These are phyloP conservation scores for Lithophane ornitopus DNA, from an alignment of 2,888 invertebrate genomes.

Conservation along the genomic window DNA sequence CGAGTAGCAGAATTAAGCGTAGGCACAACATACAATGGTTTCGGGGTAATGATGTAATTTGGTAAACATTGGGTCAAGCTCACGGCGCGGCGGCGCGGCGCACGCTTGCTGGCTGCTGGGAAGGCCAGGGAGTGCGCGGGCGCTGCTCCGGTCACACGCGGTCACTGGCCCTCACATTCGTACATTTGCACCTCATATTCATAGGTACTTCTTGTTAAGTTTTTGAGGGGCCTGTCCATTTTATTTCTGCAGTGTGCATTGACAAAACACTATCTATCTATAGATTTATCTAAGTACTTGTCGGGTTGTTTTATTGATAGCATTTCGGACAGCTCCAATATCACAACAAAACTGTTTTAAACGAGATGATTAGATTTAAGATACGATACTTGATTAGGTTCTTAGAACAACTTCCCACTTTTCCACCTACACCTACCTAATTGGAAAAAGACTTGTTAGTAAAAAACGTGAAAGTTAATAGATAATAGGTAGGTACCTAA, in stretches of 20 bases:
- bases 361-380: constrained; percentile 44
- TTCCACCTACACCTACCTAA: background rate
- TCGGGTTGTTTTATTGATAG: constrained; percentile 32
- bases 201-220: constrained; percentile 1
- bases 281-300: constrained; percentile 22
- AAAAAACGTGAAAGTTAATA: constrained; percentile 22
- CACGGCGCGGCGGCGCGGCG: constrained; percentile 18
- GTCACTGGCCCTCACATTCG: constrained; percentile 64
- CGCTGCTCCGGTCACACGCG: constrained; percentile 58
- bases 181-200: constrained; percentile 32
- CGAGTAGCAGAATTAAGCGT: background rate
- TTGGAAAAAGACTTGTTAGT: constrained; percentile 1
- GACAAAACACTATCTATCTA: constrained; percentile 9
- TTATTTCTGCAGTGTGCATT: constrained; percentile 15
- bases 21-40: constrained; percentile 26
- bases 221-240: background rate
- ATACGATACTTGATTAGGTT: constrained; percentile 30
- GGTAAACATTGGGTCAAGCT: constrained; percentile 46
- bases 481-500: too few relatives aligned
- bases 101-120: constrained; percentile 30
- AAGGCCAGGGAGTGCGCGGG: constrained; percentile 48
- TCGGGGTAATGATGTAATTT: constrained; percentile 38
- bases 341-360: constrained; percentile 25
- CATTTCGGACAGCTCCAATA: constrained; percentile 6
- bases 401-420: constrained; percentile 3